phyloP scores from a whole-genome alignment of 1,140 invertebrate genomes.

The Hestina assimilis region DNA sequence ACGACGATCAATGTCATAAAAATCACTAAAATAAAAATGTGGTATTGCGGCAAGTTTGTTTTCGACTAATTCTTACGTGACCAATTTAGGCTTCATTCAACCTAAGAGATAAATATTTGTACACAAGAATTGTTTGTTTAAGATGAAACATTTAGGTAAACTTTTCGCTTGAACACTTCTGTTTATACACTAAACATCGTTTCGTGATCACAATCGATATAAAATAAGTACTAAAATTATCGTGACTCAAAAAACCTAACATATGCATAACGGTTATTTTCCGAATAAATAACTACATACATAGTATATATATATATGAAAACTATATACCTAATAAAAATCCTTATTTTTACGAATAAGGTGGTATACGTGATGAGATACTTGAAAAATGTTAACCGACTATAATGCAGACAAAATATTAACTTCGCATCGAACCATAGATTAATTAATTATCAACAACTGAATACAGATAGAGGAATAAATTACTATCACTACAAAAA shows the following conservation, averaged over 20 bases:
- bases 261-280: slow-evolving; percentile 66
- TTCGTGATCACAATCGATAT: slow-evolving; percentile 18
- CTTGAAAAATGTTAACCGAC: slow-evolving; percentile 3
- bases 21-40: not conserved
- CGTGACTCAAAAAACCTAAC: slow-evolving; percentile 37
- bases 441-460: not conserved
- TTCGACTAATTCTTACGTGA: no score
- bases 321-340: slow-evolving; percentile 59
- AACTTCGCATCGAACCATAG: not conserved
- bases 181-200: slow-evolving; percentile 23
- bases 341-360: slow-evolving; percentile 68
- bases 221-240: slow-evolving; percentile 22
- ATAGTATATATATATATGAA: slow-evolving; percentile 43
- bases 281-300: slow-evolving; percentile 69
- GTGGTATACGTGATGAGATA: slow-evolving; percentile 60
- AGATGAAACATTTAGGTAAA: no score
- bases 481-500: slow-evolving; percentile 16
- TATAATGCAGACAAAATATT: slow-evolving; percentile 2
- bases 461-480: slow-evolving; percentile 22
- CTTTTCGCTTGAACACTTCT: not conserved
- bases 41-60: no score
- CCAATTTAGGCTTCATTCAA: no score
- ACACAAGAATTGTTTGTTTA: no score
- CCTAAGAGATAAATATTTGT: no score
- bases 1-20: slow-evolving; percentile 14